Evolutionary conservation across 2,113 vertebrate species (phyloP).

Genomic region (rabbit (Oryctolagus cuniculus)): mOryCun1.1 NC_091438.1:152160001-152160500

Average conservation of each 20-base stretch:
- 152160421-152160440: too few species aligned
- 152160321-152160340: background rate
- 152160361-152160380: background rate
- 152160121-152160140: background rate
- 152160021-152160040: constrained; percentile 84
- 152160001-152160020: constrained; percentile 46
- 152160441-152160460: too few species aligned
- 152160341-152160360: background rate
- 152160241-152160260: rapidly evolving
- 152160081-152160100: constrained; percentile 74
- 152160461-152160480: background rate
- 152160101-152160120: background rate
- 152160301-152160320: too few species aligned
- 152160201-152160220: background rate
- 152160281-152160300: too few species aligned
- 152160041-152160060: constrained; percentile 87
- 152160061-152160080: constrained; percentile 86
- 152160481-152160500: background rate
- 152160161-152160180: background rate
- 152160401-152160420: rapidly evolving
- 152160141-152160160: background rate
- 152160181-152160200: background rate
- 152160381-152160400: too few species aligned
- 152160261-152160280: rapidly evolving
- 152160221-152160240: too few species aligned